These are phyloP conservation scores for Ctenosaura bakeri DNA, from an alignment of 2,797 vertebrate genomes.

Conservation along the genomic window DNA sequence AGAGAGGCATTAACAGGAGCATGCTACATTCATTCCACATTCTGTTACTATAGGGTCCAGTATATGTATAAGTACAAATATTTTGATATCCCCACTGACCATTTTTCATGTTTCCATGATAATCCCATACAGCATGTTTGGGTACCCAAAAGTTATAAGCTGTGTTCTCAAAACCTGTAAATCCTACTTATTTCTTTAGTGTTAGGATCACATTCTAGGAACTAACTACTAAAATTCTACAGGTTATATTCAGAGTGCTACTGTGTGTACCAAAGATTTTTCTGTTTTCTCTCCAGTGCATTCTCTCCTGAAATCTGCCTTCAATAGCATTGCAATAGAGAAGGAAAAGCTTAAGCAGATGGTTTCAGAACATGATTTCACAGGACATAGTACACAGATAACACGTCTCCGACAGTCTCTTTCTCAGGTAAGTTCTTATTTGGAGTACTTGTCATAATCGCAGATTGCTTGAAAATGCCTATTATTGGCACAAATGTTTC, in stretches of 20 bases:
- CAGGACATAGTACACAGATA: constrained; percentile 90
- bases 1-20: neutral
- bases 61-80: constrained; percentile 21
- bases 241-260: constrained; percentile 18
- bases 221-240: constrained; percentile 25
- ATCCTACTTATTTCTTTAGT: neutral
- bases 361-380: constrained; percentile 92
- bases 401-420: constrained; percentile 93
- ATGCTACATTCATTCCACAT: neutral
- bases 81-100: neutral
- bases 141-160: constrained; percentile 14
- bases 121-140: neutral
- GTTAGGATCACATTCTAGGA: neutral
- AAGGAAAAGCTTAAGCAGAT: constrained; percentile 98
- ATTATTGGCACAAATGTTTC: constrained; percentile 8
- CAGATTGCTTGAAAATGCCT: neutral
- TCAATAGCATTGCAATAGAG: constrained; percentile 99
- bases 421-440: constrained; percentile 89
- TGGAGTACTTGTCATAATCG: constrained; percentile 28
- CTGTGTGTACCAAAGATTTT: neutral
- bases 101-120: neutral
- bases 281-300: constrained; percentile 85
- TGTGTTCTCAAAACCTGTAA: constrained; percentile 23
- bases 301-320: constrained; percentile 97
- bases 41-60: neutral